These are phyloP conservation scores for Glaucidium brasilianum DNA, from an alignment of 2,113 vertebrate species.

Conservation along the genomic window DNA sequence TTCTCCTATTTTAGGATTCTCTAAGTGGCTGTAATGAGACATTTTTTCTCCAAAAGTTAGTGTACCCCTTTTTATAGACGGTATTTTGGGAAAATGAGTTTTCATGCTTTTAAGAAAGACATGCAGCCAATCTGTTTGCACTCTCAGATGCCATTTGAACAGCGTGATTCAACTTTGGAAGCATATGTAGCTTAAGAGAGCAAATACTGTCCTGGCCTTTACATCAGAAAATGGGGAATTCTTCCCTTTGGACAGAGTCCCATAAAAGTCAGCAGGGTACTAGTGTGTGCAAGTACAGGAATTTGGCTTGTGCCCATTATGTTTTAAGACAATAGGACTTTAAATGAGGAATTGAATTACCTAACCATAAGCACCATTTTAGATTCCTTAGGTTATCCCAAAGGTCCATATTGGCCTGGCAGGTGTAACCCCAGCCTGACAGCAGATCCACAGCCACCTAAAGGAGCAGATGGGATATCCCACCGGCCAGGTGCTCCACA, in stretches of 20 bases:
- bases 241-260: background rate
- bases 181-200: background rate
- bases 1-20: background rate
- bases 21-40: background rate
- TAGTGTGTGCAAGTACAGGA: background rate
- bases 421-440: background rate
- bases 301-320: background rate
- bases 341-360: background rate
- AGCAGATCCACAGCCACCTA: background rate
- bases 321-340: background rate
- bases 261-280: background rate
- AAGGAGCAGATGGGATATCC: background rate
- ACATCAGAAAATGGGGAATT: background rate
- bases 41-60: background rate
- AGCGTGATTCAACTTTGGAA: background rate
- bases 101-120: constrained; percentile 7
- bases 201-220: background rate
- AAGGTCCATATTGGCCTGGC: background rate
- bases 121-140: constrained; percentile 29
- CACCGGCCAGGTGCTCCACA: background rate
- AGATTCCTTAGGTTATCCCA: background rate
- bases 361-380: background rate
- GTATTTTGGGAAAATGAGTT: constrained; percentile 30
- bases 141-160: constrained; percentile 20
- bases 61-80: background rate